Conservation (phyloP, 2,113 vertebrate genomes). For the Meriones unguiculatus region DNA sequence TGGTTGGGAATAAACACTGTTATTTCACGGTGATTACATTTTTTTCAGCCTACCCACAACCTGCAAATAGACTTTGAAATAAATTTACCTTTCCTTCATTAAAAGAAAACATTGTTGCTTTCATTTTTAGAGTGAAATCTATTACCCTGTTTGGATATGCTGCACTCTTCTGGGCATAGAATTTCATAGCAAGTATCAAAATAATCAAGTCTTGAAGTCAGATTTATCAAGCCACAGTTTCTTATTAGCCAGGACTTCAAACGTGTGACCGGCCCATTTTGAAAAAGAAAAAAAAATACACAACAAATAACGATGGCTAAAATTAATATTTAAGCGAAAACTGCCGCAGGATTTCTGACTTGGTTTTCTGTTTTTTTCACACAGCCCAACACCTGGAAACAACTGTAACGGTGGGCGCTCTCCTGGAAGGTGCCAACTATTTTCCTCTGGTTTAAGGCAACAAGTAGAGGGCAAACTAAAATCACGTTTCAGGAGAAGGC, state of each 20-base stretch:
- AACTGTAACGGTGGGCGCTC: not conserved
- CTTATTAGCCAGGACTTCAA: conserved; percentile 23
- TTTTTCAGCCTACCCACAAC: conserved; percentile 3
- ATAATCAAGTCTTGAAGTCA: not conserved
- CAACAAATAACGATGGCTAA: not conserved
- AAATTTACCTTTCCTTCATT: conserved; percentile 44
- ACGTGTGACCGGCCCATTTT: not conserved
- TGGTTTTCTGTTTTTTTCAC: conserved; percentile 4
- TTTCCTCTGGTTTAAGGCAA: not conserved
- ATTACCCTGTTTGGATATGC: conserved; percentile 79
- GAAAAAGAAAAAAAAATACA: not conserved
- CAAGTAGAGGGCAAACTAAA: not conserved
- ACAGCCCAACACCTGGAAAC: conserved; percentile 34
- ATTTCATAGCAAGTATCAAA: conserved; percentile 77
- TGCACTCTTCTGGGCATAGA: conserved; percentile 83
- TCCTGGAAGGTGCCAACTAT: conserved; percentile 53
- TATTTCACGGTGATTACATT: conserved; percentile 47
- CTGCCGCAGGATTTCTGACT: not conserved
- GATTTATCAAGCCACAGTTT: conserved; percentile 29
- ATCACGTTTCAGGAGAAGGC: not conserved
- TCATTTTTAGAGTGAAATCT: conserved; percentile 53
- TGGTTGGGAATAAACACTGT: conserved; percentile 6
- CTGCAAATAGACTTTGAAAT: conserved; percentile 40
- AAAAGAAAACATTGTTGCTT: conserved; percentile 8
- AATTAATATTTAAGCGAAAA: conserved; percentile 49